Percentiles rank a stretch among this genome's conserved stretches.
Evolutionary conservation across 2,888 invertebrate species (phyloP).

Genomic region (Brenthis daphne): DNA sequence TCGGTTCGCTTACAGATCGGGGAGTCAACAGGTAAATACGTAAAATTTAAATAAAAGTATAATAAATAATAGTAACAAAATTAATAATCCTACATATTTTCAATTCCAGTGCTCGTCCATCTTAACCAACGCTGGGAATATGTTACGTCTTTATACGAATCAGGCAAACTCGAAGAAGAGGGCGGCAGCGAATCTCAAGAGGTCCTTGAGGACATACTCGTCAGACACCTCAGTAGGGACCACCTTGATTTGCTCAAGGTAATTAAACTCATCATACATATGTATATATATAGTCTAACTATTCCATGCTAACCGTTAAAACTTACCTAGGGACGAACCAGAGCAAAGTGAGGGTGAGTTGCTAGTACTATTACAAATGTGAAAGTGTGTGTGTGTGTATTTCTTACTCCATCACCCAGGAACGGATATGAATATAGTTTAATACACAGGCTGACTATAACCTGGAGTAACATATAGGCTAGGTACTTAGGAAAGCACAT

Average conservation of each 20-base stretch:
- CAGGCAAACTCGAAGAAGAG: slow-evolving; percentile 89
- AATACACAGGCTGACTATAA: neutral
- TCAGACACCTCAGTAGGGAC: slow-evolving; percentile 92
- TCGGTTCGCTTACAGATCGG: too few species aligned
- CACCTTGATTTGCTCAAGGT: slow-evolving; percentile 92
- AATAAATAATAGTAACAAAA: neutral
- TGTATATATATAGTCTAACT: too few species aligned
- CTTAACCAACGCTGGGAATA: slow-evolving; percentile 90
- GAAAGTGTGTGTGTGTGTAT: too few species aligned
- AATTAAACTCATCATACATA: neutral
- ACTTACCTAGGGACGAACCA: too few species aligned
- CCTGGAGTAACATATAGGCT: too few species aligned
- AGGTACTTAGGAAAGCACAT: neutral
- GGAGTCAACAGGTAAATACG: too few species aligned
- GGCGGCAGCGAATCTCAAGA: slow-evolving; percentile 89
- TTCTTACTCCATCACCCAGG: too few species aligned
- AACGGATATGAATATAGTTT: too few species aligned
- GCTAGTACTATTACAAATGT: too few species aligned
- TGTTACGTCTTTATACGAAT: slow-evolving; percentile 88
- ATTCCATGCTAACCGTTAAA: too few species aligned
- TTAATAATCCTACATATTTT: neutral
- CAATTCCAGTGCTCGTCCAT: slow-evolving; percentile 83
- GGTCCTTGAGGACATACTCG: slow-evolving; percentile 92
- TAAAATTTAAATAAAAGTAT: too few species aligned
- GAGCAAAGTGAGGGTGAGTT: too few species aligned